Base-by-base conservation (phyloP, 64 coral and sea anemone genomes). In the Montipora sp. region DNA sequence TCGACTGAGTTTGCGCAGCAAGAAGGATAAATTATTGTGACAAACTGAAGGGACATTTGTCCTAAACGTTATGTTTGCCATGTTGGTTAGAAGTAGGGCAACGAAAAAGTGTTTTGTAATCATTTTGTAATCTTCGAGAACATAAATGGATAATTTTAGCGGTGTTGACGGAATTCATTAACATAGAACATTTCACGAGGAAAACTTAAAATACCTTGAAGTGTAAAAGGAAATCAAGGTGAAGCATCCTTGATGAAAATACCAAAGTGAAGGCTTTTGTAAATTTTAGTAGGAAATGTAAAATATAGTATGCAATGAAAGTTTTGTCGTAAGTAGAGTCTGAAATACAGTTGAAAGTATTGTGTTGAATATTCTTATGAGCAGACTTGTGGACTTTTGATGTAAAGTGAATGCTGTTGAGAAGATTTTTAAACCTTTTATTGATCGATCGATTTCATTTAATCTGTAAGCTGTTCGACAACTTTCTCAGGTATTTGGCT, bases 1-100 rank as follows among this genome's bases (percentile, higher is more conserved):
- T 0, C 82, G 82, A 85, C 19, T 85, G 82, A 85, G 82, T 49
- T 13, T 47, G 47, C 82, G 82, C 43, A 1, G 46, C 82, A 85
- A 85, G 82, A 85, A 85, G 19, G 82, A 85, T 36, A 85, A 50
- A 19, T 71, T 48, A 19, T 71, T 48, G 61, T 3, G 47, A 49
- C 75, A 47, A 49, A 78, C 16, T 18, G 12, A 13, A 20, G 9
- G 21, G 69, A 75, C 1, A 47, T 14, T 75, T 75, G 27, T 36
- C 36, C 2, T 36, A 75, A 14, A 18, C 51, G 46, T 19, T 23
- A 71, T 7, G 19, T 5, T 14, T 66, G 71, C 9, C n/a, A 7
- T 73, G 8, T 73, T 73, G 44, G 4, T 13, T 45, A 76, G 70
- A 22, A 73, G 23, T 0, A 16, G 23, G 70, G 6, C n/a, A 19